A percentile compares a stretch with the other conserved stretches of the same genome.
These are phyloP conservation scores for Pollenia labialis DNA, from an alignment of 2,888 invertebrate species.

Conservation along the genomic window DNA sequence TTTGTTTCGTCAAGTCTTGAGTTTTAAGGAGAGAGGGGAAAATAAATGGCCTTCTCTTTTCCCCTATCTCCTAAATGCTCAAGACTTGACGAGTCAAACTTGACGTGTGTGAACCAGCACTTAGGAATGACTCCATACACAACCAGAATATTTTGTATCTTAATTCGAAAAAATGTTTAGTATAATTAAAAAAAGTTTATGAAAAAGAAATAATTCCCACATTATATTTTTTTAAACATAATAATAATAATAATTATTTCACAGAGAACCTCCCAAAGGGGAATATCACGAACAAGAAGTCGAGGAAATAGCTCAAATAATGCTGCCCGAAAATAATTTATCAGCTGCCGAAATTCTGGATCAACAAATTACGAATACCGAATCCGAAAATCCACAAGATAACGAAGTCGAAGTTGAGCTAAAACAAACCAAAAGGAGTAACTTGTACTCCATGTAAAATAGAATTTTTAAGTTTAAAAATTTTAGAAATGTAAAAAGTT, in stretches of 20 bases:
- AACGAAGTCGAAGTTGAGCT: conserved; percentile 57
- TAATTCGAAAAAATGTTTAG: no score
- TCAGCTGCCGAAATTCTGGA: conserved; percentile 64
- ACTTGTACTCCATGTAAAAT: conserved; percentile 64
- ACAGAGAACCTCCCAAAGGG: conserved; percentile 74
- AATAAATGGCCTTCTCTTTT: no score
- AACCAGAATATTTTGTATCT: no score
- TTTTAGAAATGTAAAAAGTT: not conserved
- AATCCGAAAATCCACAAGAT: conserved; percentile 22
- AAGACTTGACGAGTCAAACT: no score
- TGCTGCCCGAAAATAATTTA: conserved; percentile 36
- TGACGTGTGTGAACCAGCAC: no score
- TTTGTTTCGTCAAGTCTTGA: no score
- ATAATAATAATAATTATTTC: not conserved
- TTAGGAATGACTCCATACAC: no score
- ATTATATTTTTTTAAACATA: not conserved
- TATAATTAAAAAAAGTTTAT: no score
- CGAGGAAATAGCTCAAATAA: conserved; percentile 73
- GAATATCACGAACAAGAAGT: conserved; percentile 82
- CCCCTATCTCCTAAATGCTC: no score
- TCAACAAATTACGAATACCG: conserved; percentile 35
- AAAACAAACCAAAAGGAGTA: conserved; percentile 27
- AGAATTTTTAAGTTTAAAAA: not conserved
- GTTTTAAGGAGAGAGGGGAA: no score
- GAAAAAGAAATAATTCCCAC: no score